These are phyloP conservation scores for Falco novaeseelandiae DNA, from an alignment of 2,797 vertebrate species.

Conservation along the genomic window DNA sequence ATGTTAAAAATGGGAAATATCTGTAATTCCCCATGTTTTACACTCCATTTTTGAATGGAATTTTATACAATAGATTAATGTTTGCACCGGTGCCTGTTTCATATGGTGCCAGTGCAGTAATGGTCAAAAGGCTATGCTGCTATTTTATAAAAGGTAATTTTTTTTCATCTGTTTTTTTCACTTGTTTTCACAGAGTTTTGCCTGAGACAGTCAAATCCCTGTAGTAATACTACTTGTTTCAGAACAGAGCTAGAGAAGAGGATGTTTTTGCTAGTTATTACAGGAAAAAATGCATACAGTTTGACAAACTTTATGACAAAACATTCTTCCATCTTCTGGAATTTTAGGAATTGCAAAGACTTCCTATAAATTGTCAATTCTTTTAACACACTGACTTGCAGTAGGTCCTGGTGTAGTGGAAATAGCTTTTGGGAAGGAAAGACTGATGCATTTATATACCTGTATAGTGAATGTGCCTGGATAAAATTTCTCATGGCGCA, in stretches of 20 bases:
- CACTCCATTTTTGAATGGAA: neutral
- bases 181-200: neutral
- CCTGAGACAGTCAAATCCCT: neutral
- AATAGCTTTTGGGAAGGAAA: neutral
- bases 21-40: neutral
- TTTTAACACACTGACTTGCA: neutral
- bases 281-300: neutral
- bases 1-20: neutral
- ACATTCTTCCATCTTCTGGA: neutral
- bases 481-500: neutral
- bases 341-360: neutral
- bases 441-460: neutral
- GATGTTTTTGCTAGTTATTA: neutral
- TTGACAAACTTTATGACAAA: neutral
- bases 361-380: neutral
- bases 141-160: neutral
- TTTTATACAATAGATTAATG: neutral
- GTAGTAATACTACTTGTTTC: neutral
- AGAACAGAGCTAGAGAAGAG: neutral
- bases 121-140: neutral
- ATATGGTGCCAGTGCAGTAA: neutral
- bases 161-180: neutral
- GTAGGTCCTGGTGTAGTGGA: neutral
- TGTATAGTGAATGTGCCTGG: neutral
- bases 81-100: neutral